A percentile compares a stretch with the other conserved stretches of the same genome.
Conservation (phyloP, 2,113 vertebrate genomes). For the Procavia capensis region DNA sequence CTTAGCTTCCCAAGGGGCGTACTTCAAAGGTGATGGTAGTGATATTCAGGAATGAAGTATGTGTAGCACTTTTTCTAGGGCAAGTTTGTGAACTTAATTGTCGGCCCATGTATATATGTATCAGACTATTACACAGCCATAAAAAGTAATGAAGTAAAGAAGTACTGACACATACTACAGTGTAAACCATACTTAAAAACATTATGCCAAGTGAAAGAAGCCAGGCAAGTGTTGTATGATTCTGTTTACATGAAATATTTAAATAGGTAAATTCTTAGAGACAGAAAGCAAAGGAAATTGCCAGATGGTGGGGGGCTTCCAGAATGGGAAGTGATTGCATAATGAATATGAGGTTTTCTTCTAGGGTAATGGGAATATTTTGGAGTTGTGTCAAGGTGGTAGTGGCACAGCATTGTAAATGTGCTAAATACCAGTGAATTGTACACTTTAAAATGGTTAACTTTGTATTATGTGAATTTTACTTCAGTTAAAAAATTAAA, state of each 20-base stretch:
- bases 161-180: not conserved
- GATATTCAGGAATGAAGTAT: too few species aligned
- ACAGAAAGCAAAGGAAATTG: not conserved
- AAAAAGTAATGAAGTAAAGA: not conserved
- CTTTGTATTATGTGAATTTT: not conserved
- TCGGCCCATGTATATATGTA: too few species aligned
- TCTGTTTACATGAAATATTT: not conserved
- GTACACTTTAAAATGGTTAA: not conserved
- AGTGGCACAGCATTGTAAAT: not conserved
- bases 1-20: too few species aligned
- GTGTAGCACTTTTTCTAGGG: too few species aligned
- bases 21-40: too few species aligned
- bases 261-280: not conserved
- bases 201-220: not conserved
- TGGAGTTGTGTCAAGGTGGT: not conserved
- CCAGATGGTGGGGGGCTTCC: not conserved
- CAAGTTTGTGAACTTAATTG: too few species aligned
- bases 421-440: not conserved
- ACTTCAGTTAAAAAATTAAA: not conserved
- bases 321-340: not conserved
- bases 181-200: not conserved
- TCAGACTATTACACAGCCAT: not conserved
- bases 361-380: not conserved
- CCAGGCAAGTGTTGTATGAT: not conserved
- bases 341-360: not conserved